Evolutionary conservation across 2,888 invertebrate genomes (phyloP), one percentile per base, ranked within the genome.

Genomic region (Sclerodermus sp.): DNA sequence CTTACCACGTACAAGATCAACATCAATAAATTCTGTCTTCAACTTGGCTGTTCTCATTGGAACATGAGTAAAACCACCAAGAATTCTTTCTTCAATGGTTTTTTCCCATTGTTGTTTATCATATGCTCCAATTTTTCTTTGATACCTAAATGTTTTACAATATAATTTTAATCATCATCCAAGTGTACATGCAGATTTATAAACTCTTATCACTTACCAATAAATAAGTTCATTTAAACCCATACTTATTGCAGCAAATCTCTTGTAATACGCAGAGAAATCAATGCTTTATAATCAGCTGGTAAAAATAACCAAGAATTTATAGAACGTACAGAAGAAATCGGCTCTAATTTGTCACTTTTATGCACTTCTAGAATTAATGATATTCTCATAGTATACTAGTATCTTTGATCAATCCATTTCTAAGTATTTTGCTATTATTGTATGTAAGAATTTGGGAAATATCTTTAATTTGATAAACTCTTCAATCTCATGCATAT

Each of bases 21-120:
- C 91, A 82, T 97, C 96, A 60, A 97, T 97, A 39, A 95, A 86
- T 73, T 96, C 95, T 13, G 93, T 91, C 76, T 94, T 93, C 10
- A 92, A 82, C 72, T 88, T 89, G 15, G 89, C 86, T 53, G 86
- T 87, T 79, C 90, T 89, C 76, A 89, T 86, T 37, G 90, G 87
- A 49, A 90, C 85, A 76, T 93, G 90, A 52, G 88, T 87, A 47
- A 93, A 86, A 61, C 92, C 93, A 80, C 90, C 87, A 46, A 93
- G 83, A 68, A 95, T 92, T 69, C 91, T 87, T 76, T 93, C 91
- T 74, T 97, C 96, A 62, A 96, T 90, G 68, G 92, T 93, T 65
- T 91, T 92, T 79, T 97, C 97, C 96, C 96, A 97, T 85, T 91
- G 88, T 72, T 96, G 94, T 77, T 96, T 96, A 81, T 97, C 96